Percentiles rank a stretch among this genome's conserved stretches.
phyloP scores from a whole-genome alignment of 2,888 invertebrate species.

The Chrysolina oricalcia region DNA sequence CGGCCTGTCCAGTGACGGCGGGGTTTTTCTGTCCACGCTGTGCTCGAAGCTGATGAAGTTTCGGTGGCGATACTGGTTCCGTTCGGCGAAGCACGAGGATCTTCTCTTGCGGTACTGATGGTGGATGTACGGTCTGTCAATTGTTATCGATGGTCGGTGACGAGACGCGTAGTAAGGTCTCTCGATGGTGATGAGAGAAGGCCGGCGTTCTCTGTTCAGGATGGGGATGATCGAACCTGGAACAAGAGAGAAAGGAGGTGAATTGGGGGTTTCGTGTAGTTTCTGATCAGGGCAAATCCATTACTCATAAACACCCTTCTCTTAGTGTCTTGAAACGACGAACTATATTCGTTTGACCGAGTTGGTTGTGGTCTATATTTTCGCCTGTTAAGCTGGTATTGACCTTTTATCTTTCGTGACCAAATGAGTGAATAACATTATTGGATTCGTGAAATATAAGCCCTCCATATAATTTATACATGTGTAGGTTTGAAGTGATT shows the following conservation, averaged over 20 bases:
- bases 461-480: no score
- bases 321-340: no score
- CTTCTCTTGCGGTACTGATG: slow-evolving; percentile 60
- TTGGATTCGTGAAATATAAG: no score
- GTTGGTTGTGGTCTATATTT: no score
- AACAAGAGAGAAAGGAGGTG: slow-evolving; percentile 36
- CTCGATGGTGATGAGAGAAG: slow-evolving; percentile 67
- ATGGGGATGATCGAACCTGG: slow-evolving; percentile 69
- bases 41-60: slow-evolving; percentile 70
- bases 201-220: slow-evolving; percentile 63
- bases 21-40: slow-evolving; percentile 50
- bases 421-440: no score
- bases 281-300: no score
- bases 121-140: slow-evolving; percentile 58
- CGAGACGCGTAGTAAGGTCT: slow-evolving; percentile 59
- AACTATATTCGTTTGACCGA: no score
- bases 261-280: neutral
- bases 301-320: no score
- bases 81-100: slow-evolving; percentile 68
- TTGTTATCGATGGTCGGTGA: slow-evolving; percentile 60
- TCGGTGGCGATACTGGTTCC: slow-evolving; percentile 60
- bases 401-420: no score
- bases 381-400: no score
- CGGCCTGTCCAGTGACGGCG: slow-evolving; percentile 47
- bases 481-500: no score